Conservation (phyloP, 2,888 invertebrate species). For the Tetramorium bicarinatum region DNA sequence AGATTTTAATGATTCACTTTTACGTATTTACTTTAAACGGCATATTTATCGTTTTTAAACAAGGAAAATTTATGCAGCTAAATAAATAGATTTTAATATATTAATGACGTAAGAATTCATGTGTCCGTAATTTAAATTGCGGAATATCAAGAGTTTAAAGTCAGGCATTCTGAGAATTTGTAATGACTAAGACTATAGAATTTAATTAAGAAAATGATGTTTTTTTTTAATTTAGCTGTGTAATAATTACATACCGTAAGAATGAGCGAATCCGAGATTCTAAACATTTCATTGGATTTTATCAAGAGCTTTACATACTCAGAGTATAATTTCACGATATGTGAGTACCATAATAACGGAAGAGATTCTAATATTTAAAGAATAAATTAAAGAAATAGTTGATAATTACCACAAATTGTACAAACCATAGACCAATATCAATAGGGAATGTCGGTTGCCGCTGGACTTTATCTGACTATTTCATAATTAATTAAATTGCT, state of each 20-base stretch:
- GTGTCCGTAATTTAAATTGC: neutral
- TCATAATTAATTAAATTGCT: slow-evolving; percentile 30
- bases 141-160: neutral
- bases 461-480: slow-evolving; percentile 3
- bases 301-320: neutral
- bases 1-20: neutral
- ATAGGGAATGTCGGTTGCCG: neutral
- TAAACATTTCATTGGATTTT: slow-evolving; percentile 22
- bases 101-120: neutral
- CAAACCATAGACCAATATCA: neutral
- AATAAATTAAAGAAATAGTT: slow-evolving; percentile 9
- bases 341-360: neutral
- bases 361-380: neutral
- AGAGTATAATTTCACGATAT: neutral
- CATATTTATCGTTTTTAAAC: neutral
- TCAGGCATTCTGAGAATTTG: neutral
- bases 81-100: neutral
- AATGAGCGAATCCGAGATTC: neutral
- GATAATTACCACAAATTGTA: neutral
- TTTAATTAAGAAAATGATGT: slow-evolving; percentile 1
- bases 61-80: neutral
- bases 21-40: neutral
- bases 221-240: neutral
- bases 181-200: neutral
- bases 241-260: neutral